These are phyloP conservation scores for Pocota personata DNA, from an alignment of 2,888 invertebrate species.

Conservation along the genomic window DNA sequence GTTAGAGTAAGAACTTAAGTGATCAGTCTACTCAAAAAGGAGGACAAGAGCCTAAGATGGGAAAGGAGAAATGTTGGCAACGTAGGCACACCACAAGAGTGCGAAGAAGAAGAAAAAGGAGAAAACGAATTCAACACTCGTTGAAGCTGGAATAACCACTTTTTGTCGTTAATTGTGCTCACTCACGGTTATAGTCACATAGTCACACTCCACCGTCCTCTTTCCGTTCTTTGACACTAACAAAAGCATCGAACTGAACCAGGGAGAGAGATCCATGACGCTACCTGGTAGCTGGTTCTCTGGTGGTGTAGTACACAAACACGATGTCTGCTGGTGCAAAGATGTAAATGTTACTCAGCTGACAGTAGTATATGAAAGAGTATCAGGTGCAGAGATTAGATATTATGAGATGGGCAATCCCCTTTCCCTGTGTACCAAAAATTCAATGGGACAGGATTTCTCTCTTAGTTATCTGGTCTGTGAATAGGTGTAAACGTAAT, in stretches of 20 bases:
- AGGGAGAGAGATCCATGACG: constrained; percentile 13
- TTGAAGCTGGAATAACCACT: constrained; percentile 67
- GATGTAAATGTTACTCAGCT: not conserved
- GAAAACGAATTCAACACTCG: constrained; percentile 47
- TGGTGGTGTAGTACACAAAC: not conserved
- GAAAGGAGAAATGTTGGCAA: constrained; percentile 30
- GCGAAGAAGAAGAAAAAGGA: constrained; percentile 24
- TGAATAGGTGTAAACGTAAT: no score
- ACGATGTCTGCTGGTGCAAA: not conserved
- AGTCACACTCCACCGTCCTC: constrained; percentile 16
- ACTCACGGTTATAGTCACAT: constrained; percentile 28
- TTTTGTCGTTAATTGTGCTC: constrained; percentile 54
- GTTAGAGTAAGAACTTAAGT: constrained; percentile 60
- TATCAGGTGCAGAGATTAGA: no score
- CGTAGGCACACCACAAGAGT: constrained; percentile 7
- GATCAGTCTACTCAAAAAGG: constrained; percentile 40
- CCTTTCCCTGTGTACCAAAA: no score
- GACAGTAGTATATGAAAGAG: no score
- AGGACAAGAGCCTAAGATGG: constrained; percentile 5
- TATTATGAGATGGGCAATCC: no score
- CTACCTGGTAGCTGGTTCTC: not conserved
- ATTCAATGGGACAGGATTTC: no score
- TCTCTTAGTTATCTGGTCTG: no score
- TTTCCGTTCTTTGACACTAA: constrained; percentile 56
- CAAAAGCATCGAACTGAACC: constrained; percentile 23